A percentile compares a stretch with the other conserved stretches of the same genome.
Evolutionary conservation across 2,888 invertebrate species (phyloP).

Genomic region (Drosophila setosimentum): DNA sequence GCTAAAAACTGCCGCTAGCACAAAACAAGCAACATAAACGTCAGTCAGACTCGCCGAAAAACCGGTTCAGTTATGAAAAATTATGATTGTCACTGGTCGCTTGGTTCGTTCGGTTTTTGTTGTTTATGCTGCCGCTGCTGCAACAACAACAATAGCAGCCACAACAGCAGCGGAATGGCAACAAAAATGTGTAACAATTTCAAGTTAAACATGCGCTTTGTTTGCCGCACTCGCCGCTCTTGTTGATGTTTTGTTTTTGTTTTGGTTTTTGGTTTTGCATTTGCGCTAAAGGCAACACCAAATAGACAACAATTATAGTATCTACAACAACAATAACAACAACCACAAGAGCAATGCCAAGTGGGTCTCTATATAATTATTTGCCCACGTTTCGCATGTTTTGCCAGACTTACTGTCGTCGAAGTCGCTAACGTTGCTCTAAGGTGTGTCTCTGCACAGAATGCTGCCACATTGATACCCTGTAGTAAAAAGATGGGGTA

Average conservation of each 20-base stretch:
- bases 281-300: slow-evolving; percentile 77
- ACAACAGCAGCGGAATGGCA: slow-evolving; percentile 19
- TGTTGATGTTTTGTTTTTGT: slow-evolving; percentile 28
- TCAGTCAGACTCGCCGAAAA: slow-evolving; percentile 66
- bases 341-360: slow-evolving; percentile 51
- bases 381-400: slow-evolving; percentile 78
- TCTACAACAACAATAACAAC: slow-evolving; percentile 39
- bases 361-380: slow-evolving; percentile 70
- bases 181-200: slow-evolving; percentile 76
- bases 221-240: slow-evolving; percentile 43
- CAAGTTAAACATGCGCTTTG: slow-evolving; percentile 72
- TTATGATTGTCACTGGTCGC: slow-evolving; percentile 78
- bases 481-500: not conserved
- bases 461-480: slow-evolving; percentile 29
- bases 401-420: slow-evolving; percentile 78
- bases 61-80: slow-evolving; percentile 79
- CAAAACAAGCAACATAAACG: slow-evolving; percentile 69
- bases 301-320: slow-evolving; percentile 77
- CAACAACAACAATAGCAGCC: slow-evolving; percentile 29
- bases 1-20: slow-evolving; percentile 66
- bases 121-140: slow-evolving; percentile 16
- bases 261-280: slow-evolving; percentile 60
- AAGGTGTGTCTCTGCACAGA: slow-evolving; percentile 50
- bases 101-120: slow-evolving; percentile 23
- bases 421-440: slow-evolving; percentile 40